phyloP scores from a whole-genome alignment of 2,113 vertebrate genomes.

The Petromus typicus region DNA sequence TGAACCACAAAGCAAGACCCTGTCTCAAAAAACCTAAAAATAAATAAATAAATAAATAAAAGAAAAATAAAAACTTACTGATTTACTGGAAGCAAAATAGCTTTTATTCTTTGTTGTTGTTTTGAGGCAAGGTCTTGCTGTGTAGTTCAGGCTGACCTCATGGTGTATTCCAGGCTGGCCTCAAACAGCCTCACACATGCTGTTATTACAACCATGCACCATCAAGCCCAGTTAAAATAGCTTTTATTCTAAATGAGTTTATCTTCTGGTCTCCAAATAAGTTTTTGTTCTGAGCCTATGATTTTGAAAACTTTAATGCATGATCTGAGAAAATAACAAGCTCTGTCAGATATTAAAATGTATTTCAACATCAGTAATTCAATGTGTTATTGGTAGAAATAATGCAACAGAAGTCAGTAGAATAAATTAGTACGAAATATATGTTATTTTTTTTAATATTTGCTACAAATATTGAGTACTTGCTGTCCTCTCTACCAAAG shows the following conservation, averaged over 20 bases:
- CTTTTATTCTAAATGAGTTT: conserved; percentile 61
- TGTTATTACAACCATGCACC: no score
- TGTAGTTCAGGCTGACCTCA: no score
- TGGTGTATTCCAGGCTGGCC: no score
- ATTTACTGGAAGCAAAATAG: conserved; percentile 31
- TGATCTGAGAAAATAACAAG: neutral
- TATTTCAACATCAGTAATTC: conserved; percentile 38
- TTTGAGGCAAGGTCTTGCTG: no score
- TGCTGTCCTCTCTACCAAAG: conserved; percentile 31
- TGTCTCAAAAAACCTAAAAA: no score
- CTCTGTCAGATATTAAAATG: neutral
- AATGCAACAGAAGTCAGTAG: conserved; percentile 23
- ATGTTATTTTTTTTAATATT: conserved; percentile 35
- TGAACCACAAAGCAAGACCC: no score
- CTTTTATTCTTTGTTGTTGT: no score
- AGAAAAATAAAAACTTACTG: neutral
- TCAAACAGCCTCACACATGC: no score
- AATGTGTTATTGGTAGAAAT: neutral
- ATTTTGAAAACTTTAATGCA: conserved; percentile 48
- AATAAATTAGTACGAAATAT: conserved; percentile 40
- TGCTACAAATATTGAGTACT: conserved; percentile 42
- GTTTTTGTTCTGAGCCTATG: conserved; percentile 58
- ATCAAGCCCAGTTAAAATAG: conserved; percentile 12
- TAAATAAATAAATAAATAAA: no score
- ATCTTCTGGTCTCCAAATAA: conserved; percentile 48